Conservation (phyloP, 1,140 invertebrate genomes). For the Nomia melanderi region DNA sequence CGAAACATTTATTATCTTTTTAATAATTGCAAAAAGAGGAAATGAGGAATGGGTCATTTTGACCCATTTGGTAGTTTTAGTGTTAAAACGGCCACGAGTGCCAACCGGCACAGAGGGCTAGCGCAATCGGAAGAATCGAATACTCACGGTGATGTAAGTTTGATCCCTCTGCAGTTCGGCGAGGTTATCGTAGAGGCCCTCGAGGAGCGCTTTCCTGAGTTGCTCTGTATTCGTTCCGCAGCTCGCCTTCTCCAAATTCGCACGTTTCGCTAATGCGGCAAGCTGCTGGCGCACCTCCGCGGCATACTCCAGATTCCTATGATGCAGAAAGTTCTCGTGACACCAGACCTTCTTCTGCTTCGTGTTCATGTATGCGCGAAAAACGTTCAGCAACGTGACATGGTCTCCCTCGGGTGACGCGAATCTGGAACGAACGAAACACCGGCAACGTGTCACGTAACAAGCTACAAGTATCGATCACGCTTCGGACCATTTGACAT, state of each 20-base stretch:
- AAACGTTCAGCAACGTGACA: constrained; percentile 95
- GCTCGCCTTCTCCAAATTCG: constrained; percentile 85
- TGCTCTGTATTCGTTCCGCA: constrained; percentile 88
- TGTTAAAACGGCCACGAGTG: no score
- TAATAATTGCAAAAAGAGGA: no score
- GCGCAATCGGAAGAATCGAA: not conserved
- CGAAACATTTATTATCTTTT: no score
- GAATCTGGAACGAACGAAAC: constrained; percentile 86
- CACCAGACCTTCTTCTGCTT: constrained; percentile 94
- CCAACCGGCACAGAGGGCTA: no score
- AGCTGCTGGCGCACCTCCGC: constrained; percentile 92
- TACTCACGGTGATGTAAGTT: constrained; percentile 87
- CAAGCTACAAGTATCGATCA: constrained; percentile 38
- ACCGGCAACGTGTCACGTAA: constrained; percentile 30
- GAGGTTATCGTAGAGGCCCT: constrained; percentile 93
- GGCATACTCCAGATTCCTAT: constrained; percentile 92
- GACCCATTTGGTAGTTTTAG: no score
- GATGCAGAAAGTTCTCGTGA: constrained; percentile 93
- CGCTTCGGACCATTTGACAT: constrained; percentile 16
- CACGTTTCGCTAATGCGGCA: constrained; percentile 87
- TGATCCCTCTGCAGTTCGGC: constrained; percentile 91
- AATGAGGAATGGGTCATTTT: no score
- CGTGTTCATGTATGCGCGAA: constrained; percentile 87
- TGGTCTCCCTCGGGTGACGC: constrained; percentile 94
- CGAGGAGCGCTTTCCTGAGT: constrained; percentile 89